Conservation (phyloP, 2,797 vertebrate species). For the Anabacerthia variegaticeps region DNA sequence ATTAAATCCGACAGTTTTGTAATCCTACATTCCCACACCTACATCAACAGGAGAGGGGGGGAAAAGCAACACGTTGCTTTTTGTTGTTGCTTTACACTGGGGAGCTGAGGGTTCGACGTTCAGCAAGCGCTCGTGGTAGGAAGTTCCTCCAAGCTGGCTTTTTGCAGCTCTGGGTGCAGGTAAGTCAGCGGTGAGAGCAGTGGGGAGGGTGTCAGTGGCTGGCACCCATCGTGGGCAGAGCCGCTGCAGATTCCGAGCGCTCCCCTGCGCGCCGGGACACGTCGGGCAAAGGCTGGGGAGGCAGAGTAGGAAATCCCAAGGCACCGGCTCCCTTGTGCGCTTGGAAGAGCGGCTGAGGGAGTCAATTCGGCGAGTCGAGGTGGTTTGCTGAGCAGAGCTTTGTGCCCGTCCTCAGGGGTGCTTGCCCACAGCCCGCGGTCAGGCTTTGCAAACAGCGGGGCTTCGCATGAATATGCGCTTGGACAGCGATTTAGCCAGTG, state of each 20-base stretch:
- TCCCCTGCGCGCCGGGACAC: background rate
- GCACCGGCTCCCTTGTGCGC: background rate
- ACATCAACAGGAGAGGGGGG: fast-evolving
- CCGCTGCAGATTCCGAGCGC: fast-evolving
- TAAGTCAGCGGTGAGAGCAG: background rate
- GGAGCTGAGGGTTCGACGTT: fast-evolving
- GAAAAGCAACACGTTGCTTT: fast-evolving
- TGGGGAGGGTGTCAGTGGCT: background rate
- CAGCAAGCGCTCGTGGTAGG: fast-evolving
- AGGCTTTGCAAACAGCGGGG: fast-evolving
- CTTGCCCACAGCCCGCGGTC: background rate
- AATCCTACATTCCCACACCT: fast-evolving
- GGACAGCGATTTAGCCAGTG: background rate
- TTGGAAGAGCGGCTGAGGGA: background rate
- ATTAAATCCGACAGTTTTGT: background rate
- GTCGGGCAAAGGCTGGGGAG: background rate
- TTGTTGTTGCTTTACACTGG: fast-evolving
- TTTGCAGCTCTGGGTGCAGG: fast-evolving
- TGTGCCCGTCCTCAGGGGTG: no score
- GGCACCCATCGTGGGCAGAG: background rate
- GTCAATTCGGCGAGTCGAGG: background rate
- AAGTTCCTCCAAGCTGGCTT: background rate
- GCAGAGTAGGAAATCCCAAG: fast-evolving
- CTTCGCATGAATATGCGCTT: background rate
- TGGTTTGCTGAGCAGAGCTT: background rate